These are phyloP conservation scores for Eueides isabella DNA, from an alignment of 1,140 invertebrate species.

Conservation along the genomic window DNA sequence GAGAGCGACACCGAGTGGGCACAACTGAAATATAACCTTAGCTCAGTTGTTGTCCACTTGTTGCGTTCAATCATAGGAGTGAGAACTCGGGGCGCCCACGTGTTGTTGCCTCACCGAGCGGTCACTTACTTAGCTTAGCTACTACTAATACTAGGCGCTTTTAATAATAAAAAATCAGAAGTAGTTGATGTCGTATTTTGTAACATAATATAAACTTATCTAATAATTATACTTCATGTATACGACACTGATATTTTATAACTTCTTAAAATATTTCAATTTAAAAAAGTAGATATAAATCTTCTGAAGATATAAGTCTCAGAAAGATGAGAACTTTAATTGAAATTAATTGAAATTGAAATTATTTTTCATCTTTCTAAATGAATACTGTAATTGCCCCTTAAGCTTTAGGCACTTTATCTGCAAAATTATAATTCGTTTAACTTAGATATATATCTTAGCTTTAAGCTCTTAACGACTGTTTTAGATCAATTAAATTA, in stretches of 20 bases:
- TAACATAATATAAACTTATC: no score
- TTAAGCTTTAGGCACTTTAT: not conserved
- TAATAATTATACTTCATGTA: no score
- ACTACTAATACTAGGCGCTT: not conserved
- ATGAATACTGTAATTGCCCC: not conserved
- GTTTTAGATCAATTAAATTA: not conserved
- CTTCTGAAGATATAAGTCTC: no score
- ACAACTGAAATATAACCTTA: slow-evolving; percentile 8
- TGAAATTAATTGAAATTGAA: no score
- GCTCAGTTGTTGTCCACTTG: not conserved
- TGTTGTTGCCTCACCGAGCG: not conserved
- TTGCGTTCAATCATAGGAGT: not conserved
- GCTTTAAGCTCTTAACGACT: not conserved
- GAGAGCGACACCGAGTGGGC: slow-evolving; percentile 5
- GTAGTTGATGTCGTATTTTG: no score
- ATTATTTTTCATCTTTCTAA: no score
- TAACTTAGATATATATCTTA: not conserved
- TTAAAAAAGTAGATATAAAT: no score
- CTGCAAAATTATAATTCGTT: not conserved
- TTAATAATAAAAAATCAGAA: not conserved
- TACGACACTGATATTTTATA: no score
- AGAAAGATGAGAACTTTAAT: no score
- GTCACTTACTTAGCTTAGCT: not conserved
- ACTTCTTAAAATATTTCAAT: no score
- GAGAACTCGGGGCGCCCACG: not conserved